phyloP scores from a whole-genome alignment of 1,140 invertebrate genomes.

The Drosophila chauvacae region DNA sequence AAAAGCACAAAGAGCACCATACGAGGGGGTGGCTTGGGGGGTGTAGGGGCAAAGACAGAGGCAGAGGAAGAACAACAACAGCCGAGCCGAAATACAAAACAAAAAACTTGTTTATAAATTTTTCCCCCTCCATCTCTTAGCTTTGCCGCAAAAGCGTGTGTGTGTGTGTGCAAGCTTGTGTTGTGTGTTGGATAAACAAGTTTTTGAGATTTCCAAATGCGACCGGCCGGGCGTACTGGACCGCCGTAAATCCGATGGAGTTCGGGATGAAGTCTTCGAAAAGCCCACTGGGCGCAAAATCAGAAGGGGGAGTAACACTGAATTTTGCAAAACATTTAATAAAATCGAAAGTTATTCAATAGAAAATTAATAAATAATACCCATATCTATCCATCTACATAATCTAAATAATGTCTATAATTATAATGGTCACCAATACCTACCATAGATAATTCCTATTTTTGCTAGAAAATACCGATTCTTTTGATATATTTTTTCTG shows the following conservation, averaged over 20 bases:
- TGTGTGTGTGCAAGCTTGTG: slow-evolving; percentile 7
- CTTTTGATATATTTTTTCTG: neutral
- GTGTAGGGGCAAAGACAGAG: slow-evolving; percentile 28
- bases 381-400: too few relatives aligned
- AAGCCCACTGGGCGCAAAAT: slow-evolving; percentile 17
- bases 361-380: too few relatives aligned
- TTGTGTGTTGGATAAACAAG: slow-evolving; percentile 74
- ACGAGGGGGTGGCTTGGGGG: slow-evolving; percentile 10
- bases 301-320: slow-evolving; percentile 30
- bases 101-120: slow-evolving; percentile 80
- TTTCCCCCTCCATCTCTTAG: slow-evolving; percentile 10
- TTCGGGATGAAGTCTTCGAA: slow-evolving; percentile 8
- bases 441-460: too few relatives aligned
- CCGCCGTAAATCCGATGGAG: slow-evolving; percentile 24
- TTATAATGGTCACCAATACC: too few relatives aligned
- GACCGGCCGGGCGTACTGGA: slow-evolving; percentile 62
- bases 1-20: slow-evolving; percentile 58
- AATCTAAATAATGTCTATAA: too few relatives aligned
- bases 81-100: slow-evolving; percentile 58
- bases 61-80: slow-evolving; percentile 48
- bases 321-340: neutral
- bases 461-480: neutral
- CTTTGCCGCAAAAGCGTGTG: neutral
- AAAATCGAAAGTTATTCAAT: neutral
- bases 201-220: slow-evolving; percentile 81